A percentile compares a stretch with the other conserved stretches of the same genome.
phyloP scores from a whole-genome alignment of 1,140 invertebrate genomes.

The Trichonephila inaurata region DNA sequence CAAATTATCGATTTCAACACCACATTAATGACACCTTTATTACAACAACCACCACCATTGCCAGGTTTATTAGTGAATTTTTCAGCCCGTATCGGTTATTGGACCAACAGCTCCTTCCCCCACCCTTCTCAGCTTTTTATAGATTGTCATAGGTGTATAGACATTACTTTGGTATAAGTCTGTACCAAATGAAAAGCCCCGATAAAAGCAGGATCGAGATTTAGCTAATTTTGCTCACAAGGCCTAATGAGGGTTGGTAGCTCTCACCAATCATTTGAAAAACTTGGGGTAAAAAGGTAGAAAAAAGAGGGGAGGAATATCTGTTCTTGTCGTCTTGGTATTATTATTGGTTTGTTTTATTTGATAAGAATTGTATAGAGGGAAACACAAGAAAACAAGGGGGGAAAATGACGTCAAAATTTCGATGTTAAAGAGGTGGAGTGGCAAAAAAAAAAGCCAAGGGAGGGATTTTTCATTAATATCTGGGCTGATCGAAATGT shows the following conservation, averaged over 20 bases:
- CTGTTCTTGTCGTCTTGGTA: conserved; percentile 65
- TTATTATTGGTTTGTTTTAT: conserved; percentile 76
- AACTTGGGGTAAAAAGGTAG: conserved; percentile 2
- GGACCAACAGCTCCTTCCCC: neutral
- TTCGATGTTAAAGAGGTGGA: neutral
- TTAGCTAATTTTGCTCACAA: conserved; percentile 62
- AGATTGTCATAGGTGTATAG: conserved; percentile 60
- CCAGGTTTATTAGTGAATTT: conserved; percentile 71
- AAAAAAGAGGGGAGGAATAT: conserved; percentile 24
- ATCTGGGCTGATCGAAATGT: conserved; percentile 60
- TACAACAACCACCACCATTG: conserved; percentile 47
- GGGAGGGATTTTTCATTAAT: conserved; percentile 51
- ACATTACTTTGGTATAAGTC: conserved; percentile 12
- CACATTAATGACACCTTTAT: conserved; percentile 75
- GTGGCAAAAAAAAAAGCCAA: neutral
- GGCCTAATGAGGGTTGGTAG: conserved; percentile 57
- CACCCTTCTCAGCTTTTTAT: conserved; percentile 20
- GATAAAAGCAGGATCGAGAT: conserved; percentile 65
- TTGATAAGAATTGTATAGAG: conserved; percentile 72
- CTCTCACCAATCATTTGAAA: conserved; percentile 66
- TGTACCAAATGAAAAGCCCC: neutral
- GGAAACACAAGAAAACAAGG: conserved; percentile 7
- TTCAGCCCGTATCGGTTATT: conserved; percentile 73
- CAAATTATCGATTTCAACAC: conserved; percentile 68
- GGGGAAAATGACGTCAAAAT: conserved; percentile 3